Percentiles rank a stretch among this genome's conserved stretches.
These are phyloP conservation scores for Drosophila setosimentum DNA, from an alignment of 2,888 invertebrate genomes.

Conservation along the genomic window DNA sequence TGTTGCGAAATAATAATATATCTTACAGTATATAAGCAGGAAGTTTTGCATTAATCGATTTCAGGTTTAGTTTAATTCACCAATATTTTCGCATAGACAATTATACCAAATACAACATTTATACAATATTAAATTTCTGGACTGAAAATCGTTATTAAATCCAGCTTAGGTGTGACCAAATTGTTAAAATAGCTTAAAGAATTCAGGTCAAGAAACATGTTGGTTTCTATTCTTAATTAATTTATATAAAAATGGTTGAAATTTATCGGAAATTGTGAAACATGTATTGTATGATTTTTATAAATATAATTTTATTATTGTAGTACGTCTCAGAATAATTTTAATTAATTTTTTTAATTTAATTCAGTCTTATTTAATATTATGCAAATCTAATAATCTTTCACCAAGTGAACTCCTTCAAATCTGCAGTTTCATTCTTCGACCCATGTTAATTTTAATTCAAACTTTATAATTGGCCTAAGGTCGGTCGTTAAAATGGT, in stretches of 20 bases:
- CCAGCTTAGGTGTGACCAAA: not conserved
- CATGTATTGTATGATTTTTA: not conserved
- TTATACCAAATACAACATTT: not conserved
- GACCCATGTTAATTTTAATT: not conserved
- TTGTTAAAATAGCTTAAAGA: not conserved
- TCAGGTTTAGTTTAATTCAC: not conserved
- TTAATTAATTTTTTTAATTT: not conserved
- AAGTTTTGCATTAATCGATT: not conserved
- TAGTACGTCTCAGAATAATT: not conserved
- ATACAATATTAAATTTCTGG: not conserved
- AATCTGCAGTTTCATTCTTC: not conserved
- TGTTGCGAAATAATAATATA: slow-evolving; percentile 10
- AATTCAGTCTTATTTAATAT: not conserved
- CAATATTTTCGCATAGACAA: not conserved
- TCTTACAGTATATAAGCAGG: not conserved
- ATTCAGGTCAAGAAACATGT: not conserved
- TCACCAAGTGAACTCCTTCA: not conserved
- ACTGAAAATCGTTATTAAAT: not conserved
- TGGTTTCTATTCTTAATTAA: not conserved
- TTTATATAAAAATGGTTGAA: not conserved
- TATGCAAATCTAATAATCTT: not conserved
- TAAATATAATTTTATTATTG: not conserved
- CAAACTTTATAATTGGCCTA: not conserved
- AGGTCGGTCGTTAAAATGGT: not conserved
- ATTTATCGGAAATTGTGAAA: not conserved